These are phyloP conservation scores for Ginglymostoma cirratum DNA, from an alignment of 2,113 vertebrate species.

Conservation along the genomic window DNA sequence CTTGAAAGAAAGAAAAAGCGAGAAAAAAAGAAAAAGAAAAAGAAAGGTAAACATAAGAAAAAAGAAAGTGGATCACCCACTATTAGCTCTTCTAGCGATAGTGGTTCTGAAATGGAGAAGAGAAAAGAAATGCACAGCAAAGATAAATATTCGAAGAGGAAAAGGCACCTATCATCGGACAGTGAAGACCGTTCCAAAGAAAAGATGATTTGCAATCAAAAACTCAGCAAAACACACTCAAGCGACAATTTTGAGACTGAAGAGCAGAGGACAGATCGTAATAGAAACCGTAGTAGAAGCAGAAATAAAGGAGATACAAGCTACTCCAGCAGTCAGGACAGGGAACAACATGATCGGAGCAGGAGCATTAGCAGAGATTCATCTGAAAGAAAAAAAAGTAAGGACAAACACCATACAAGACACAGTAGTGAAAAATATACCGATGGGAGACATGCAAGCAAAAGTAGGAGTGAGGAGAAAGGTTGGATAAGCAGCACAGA, in stretches of 20 bases:
- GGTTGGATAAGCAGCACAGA: slow-evolving; percentile 41
- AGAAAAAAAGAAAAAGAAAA: slow-evolving; percentile 70
- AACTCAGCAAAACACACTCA: slow-evolving; percentile 52
- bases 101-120: slow-evolving; percentile 62
- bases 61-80: slow-evolving; percentile 53
- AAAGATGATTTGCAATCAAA: slow-evolving; percentile 58
- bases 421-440: slow-evolving; percentile 49
- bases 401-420: slow-evolving; percentile 48
- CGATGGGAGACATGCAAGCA: slow-evolving; percentile 47
- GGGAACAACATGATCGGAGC: slow-evolving; percentile 47
- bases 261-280: slow-evolving; percentile 30
- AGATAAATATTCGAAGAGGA: slow-evolving; percentile 61
- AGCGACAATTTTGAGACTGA: slow-evolving; percentile 44
- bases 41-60: slow-evolving; percentile 76
- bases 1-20: slow-evolving; percentile 78
- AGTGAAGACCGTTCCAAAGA: slow-evolving; percentile 60
- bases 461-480: slow-evolving; percentile 45
- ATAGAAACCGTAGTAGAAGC: slow-evolving; percentile 46
- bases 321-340: slow-evolving; percentile 46
- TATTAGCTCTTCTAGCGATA: slow-evolving; percentile 57
- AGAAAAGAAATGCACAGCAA: slow-evolving; percentile 60
- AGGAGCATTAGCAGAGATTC: slow-evolving; percentile 54
- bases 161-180: slow-evolving; percentile 62
- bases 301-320: slow-evolving; percentile 43
- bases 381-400: slow-evolving; percentile 34